Evolutionary conservation across 2,113 vertebrate genomes (phyloP), one percentile per base, ranked within the genome.

Genomic region (Lepisosteus osseus): DNA sequence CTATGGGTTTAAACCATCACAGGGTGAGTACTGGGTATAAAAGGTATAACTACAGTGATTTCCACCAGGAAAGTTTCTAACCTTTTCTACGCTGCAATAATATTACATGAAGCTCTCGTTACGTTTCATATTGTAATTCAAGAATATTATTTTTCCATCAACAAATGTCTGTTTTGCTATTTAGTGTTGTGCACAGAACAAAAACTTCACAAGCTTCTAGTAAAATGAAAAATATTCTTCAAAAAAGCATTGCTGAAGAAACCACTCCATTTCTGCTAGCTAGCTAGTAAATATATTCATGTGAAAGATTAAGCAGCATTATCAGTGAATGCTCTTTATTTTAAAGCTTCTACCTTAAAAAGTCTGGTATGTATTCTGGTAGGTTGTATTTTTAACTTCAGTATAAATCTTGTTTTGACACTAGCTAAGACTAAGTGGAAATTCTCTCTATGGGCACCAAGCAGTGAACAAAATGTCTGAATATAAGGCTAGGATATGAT

Each of bases 351-450:
- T 29, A 6, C 8, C 45, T 13, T 51, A 54, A 15, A 54, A 68
- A 68, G 54, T 55, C 17, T 40, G 51, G 7, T 13, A n/a, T 66
- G 64, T 44, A 68, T 54, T 68, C 15, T n/a, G 3, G 47, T 29
- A 3, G 66, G 45, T 15, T 29, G 2, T 29, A 54, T 68, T 68
- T 68, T 68, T 54, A 68, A 68, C 45, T 68, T 54, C 14, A 68
- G 17, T 68, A 54, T 15, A 68, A 54, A 55, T 54, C 66, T 54
- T 68, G 51, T 54, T 54, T 40, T 68, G 45, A 68, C n/a, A 68
- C 66, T n/a, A 45, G 14, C 66, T 43, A 8, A 54, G 45, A 17
- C 42, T 8, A 29, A 13, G 41, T 3, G 12, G 44, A 51, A 7
- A 29, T 29, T 54, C 54, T 54, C 66, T 54, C n/a, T 47, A 68